Conservation (phyloP, 2,113 vertebrate genomes). For the Atractosteus spatula region DNA sequence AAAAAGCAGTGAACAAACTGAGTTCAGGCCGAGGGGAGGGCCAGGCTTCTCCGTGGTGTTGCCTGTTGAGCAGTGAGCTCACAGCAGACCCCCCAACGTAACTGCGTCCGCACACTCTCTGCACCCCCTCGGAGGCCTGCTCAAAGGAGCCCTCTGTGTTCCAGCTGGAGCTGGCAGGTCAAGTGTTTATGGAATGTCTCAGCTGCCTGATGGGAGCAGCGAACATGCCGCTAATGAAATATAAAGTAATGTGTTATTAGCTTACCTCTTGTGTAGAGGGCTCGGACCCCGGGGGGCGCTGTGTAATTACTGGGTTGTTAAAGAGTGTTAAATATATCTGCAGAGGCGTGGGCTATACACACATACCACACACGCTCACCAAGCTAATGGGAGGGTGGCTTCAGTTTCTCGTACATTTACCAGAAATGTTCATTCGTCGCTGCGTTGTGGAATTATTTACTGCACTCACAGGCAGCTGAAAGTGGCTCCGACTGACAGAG, state of each 20-base stretch:
- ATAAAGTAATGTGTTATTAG: constrained; percentile 45
- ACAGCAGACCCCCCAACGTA: no score
- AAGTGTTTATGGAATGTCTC: constrained; percentile 67
- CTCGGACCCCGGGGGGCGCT: constrained; percentile 38
- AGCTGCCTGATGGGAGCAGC: constrained; percentile 47
- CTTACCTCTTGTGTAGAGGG: constrained; percentile 44
- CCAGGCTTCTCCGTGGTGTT: no score
- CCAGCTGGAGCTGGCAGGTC: constrained; percentile 39
- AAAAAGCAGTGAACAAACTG: no score
- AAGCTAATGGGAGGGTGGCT: no score
- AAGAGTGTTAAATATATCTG: constrained; percentile 6
- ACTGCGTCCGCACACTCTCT: constrained; percentile 15
- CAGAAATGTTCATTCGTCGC: no score
- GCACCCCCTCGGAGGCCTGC: constrained; percentile 39
- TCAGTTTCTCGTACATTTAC: no score
- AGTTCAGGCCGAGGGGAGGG: no score
- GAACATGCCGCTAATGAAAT: constrained; percentile 48
- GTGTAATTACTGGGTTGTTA: constrained; percentile 5
- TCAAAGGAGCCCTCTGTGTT: constrained; percentile 59
- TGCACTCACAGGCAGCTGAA: no score
- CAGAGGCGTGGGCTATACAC: neutral
- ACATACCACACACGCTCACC: neutral
- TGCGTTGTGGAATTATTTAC: no score
- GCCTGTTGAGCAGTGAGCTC: no score
- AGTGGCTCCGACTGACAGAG: no score